A percentile compares a stretch with the other conserved stretches of the same genome.
Evolutionary conservation across 1,140 invertebrate species (phyloP).

Genomic region (Apis florea): DNA sequence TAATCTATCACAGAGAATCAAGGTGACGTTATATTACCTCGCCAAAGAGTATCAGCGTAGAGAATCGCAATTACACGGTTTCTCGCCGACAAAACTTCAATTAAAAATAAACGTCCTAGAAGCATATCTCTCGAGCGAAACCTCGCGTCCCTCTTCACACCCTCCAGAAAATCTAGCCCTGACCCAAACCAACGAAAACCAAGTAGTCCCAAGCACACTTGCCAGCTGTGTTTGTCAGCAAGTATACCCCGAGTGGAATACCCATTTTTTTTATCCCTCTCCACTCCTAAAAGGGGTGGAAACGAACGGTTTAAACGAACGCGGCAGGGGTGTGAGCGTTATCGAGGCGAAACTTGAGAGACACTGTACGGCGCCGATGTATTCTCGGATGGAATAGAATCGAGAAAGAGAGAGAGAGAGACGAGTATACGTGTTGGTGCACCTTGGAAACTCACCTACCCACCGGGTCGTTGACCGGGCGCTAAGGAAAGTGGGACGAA

Average conservation of each 20-base stretch:
- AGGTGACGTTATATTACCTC: too few relatives aligned
- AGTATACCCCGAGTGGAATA: not conserved
- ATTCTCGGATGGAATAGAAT: constrained; percentile 55
- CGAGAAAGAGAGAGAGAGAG: not conserved
- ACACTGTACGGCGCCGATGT: constrained; percentile 8
- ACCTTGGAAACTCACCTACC: constrained; percentile 77
- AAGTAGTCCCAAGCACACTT: not conserved
- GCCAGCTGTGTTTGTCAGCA: not conserved
- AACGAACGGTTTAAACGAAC: not conserved
- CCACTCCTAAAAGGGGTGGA: too few relatives aligned
- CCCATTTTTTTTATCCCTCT: not conserved
- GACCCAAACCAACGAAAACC: not conserved
- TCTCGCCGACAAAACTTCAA: not conserved
- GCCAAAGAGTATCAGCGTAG: too few relatives aligned
- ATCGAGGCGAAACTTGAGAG: not conserved
- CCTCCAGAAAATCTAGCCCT: not conserved
- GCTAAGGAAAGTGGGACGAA: constrained; percentile 79
- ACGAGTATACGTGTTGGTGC: constrained; percentile 64
- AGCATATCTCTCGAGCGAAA: not conserved
- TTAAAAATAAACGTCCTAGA: not conserved
- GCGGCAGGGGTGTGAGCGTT: not conserved
- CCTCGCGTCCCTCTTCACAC: not conserved
- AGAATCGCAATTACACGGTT: too few relatives aligned
- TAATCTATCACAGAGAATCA: too few relatives aligned
- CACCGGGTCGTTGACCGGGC: constrained; percentile 77